Evolutionary conservation across 2,888 invertebrate genomes (phyloP).

Genomic region (Thymelicus acteon): DNA sequence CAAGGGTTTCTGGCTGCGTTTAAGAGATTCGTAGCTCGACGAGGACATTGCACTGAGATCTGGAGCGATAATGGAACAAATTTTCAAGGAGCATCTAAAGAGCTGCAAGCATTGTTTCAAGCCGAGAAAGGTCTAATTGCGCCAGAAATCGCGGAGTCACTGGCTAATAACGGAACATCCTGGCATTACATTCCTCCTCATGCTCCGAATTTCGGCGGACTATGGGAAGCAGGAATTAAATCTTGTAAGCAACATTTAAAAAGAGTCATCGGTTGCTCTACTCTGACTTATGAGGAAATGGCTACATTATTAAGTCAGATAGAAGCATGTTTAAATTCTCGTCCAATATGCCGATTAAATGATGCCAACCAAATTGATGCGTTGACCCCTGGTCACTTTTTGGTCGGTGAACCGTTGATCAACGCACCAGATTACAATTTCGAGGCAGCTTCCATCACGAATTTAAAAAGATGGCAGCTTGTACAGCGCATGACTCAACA

Average conservation of each 20-base stretch:
- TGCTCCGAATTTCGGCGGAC: not conserved
- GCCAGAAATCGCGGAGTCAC: not conserved
- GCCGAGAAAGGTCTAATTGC: not conserved
- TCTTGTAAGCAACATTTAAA: not conserved
- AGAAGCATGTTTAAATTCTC: too few species aligned
- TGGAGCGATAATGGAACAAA: constrained; percentile 41
- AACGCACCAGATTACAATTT: too few species aligned
- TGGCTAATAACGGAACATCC: not conserved
- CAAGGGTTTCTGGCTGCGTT: constrained; percentile 40
- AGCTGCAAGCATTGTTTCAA: not conserved
- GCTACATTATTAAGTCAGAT: too few species aligned
- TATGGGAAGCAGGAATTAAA: not conserved
- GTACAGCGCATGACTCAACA: constrained; percentile 3
- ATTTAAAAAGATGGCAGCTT: constrained; percentile 14
- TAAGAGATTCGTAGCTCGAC: constrained; percentile 15
- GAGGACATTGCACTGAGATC: constrained; percentile 28
- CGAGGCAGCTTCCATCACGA: too few species aligned
- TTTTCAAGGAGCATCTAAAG: constrained; percentile 15
- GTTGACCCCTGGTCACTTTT: not conserved
- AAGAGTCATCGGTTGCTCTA: too few species aligned
- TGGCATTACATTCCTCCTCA: not conserved
- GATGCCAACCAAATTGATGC: too few species aligned
- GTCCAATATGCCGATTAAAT: too few species aligned
- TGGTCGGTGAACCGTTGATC: not conserved
- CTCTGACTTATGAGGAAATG: too few species aligned